phyloP scores from a whole-genome alignment of 37 sponge, comb jelly and placozoan species.

The Beroe ovata region DNA sequence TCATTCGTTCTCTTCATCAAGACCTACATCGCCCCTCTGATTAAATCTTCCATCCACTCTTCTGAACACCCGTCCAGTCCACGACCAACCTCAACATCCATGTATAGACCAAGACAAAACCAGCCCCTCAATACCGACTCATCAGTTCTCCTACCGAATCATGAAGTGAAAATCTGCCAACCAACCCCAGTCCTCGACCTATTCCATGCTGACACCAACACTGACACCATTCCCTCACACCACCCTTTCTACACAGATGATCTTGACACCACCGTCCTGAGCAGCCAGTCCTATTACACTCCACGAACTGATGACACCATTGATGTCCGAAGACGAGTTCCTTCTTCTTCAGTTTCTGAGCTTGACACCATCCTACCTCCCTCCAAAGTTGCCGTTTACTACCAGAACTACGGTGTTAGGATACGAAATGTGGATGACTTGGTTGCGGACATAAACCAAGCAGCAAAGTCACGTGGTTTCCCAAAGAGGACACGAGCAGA shows the following conservation, averaged over 20 bases:
- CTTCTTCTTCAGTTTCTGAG: not conserved
- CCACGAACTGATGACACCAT: not conserved
- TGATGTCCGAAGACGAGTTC: not conserved
- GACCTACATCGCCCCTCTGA: not conserved
- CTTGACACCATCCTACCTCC: not conserved
- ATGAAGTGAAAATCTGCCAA: not conserved
- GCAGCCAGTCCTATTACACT: not conserved
- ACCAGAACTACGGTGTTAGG: not conserved
- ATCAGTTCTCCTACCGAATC: not conserved
- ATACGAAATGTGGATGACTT: conserved; percentile 4
- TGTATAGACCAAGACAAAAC: not conserved
- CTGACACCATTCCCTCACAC: not conserved
- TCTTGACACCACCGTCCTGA: not conserved
- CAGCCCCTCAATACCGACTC: not conserved
- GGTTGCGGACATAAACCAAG: not conserved
- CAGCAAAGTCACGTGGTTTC: not conserved
- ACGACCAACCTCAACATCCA: not conserved
- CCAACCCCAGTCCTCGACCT: not conserved
- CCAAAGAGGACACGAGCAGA: not conserved
- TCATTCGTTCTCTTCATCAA: not conserved
- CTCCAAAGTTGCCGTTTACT: conserved; percentile 37
- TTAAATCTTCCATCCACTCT: not conserved
- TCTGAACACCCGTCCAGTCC: not conserved
- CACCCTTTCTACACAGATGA: not conserved
- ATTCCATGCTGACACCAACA: not conserved